A percentile compares a stretch with the other conserved stretches of the same genome.
phyloP scores from a whole-genome alignment of 30 jellyfish, hydroid and myxozoan genomes.

The Rhopilema esculentum region DNA sequence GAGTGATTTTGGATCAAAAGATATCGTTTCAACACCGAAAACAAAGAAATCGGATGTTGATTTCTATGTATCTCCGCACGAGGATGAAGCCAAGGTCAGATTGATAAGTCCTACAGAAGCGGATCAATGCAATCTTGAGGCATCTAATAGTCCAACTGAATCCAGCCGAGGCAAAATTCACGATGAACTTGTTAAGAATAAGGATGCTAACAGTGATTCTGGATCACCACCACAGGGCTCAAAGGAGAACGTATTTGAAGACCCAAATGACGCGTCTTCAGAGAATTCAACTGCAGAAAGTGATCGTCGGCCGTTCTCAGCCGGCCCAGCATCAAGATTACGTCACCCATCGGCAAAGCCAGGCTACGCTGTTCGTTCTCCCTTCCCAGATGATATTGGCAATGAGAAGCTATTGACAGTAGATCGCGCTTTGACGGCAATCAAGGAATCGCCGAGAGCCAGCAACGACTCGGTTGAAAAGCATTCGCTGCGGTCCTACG shows the following conservation, averaged over 20 bases:
- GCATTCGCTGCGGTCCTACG: slow-evolving; percentile 69
- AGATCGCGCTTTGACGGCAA: slow-evolving; percentile 62
- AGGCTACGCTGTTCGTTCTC: slow-evolving; percentile 39
- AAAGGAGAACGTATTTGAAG: slow-evolving; percentile 74
- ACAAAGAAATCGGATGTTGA: slow-evolving; percentile 29
- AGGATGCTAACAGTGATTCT: slow-evolving; percentile 49
- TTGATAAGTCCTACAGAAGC: slow-evolving; percentile 53
- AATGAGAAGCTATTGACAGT: slow-evolving; percentile 37
- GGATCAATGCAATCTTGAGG: slow-evolving; percentile 42
- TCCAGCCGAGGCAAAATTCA: slow-evolving; percentile 43
- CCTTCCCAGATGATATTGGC: slow-evolving; percentile 21
- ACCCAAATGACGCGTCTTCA: slow-evolving; percentile 88
- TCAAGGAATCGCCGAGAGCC: slow-evolving; percentile 54
- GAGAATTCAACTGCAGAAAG: slow-evolving; percentile 90
- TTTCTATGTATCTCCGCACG: slow-evolving; percentile 58
- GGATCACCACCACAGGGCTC: slow-evolving; percentile 75
- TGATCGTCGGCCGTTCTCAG: slow-evolving; percentile 62
- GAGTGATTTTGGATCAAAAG: slow-evolving; percentile 83
- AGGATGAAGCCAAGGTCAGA: slow-evolving; percentile 65
- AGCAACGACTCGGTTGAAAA: slow-evolving; percentile 62
- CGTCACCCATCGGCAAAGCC: slow-evolving; percentile 77
- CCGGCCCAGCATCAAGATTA: slow-evolving; percentile 42
- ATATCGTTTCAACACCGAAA: slow-evolving; percentile 45
- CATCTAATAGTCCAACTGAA: slow-evolving; percentile 27
- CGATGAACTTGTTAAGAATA: slow-evolving; percentile 38